Evolutionary conservation across 2,797 vertebrate species (phyloP).

Genomic region (Poliocrania exsul): DNA sequence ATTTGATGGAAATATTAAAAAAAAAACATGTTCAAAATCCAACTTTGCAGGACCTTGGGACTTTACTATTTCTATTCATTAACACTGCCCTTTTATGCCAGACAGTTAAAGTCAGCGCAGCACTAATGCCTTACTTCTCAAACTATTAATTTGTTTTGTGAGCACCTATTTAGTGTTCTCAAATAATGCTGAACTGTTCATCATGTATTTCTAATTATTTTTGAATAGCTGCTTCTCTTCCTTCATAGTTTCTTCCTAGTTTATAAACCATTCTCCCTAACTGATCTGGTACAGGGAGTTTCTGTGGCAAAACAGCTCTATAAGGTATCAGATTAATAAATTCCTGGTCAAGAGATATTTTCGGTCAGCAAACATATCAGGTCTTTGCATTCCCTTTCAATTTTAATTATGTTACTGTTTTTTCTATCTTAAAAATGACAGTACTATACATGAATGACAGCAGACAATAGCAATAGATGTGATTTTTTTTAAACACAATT

Average conservation of each 20-base stretch:
- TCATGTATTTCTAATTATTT: not conserved
- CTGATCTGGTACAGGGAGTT: not conserved
- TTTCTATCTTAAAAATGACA: not conserved
- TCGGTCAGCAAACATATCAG: not conserved
- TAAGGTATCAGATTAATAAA: not conserved
- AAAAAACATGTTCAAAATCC: not conserved
- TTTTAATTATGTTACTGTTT: not conserved
- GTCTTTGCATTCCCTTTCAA: not conserved
- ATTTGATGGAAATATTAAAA: not conserved
- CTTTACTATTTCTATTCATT: not conserved
- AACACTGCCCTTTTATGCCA: not conserved
- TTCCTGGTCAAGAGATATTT: not conserved
- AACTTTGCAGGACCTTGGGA: not conserved
- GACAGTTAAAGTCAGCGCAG: not conserved
- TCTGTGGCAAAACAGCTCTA: not conserved
- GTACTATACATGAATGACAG: not conserved
- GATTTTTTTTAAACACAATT: not conserved
- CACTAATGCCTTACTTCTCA: not conserved
- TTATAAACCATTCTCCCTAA: not conserved
- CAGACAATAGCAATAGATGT: not conserved
- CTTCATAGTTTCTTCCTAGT: not conserved
- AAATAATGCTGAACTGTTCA: fast-evolving
- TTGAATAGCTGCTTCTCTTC: not conserved
- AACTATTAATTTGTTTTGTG: not conserved
- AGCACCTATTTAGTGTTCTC: not conserved